Conservation (phyloP, 2,113 vertebrate genomes). For the Bujurquina vittata region DNA sequence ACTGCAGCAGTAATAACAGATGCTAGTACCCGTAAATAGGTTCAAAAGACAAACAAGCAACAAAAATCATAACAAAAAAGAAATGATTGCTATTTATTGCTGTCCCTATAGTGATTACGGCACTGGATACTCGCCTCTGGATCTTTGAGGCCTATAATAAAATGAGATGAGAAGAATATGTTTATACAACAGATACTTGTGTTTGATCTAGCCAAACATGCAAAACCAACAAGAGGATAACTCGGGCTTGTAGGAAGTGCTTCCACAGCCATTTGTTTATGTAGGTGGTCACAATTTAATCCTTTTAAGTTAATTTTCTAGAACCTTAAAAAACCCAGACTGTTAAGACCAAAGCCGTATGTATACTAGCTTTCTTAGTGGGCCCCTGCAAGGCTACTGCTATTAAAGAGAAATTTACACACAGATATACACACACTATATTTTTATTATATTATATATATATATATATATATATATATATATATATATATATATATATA, state of each 20-base stretch:
- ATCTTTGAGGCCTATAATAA: conserved; percentile 1
- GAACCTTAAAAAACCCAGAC: neutral
- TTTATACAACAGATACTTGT: neutral
- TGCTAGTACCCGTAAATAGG: conserved; percentile 6
- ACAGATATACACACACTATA: too few species aligned
- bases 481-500: too few species aligned
- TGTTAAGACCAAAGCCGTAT: neutral
- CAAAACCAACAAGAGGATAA: neutral
- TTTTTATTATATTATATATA: too few species aligned
- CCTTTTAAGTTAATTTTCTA: conserved; percentile 3
- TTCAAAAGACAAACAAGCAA: conserved; percentile 27
- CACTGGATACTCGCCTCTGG: neutral
- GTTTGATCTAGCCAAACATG: conserved; percentile 1
- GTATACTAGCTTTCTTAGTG: neutral
- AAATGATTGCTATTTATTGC: neutral
- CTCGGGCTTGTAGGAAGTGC: neutral
- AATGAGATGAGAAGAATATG: neutral
- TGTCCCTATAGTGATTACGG: neutral
- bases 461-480: too few species aligned
- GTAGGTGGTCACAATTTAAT: neutral
- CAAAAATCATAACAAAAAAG: conserved; percentile 12
- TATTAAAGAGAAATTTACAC: conserved; percentile 10
- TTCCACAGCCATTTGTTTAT: neutral
- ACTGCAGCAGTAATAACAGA: conserved; percentile 16
- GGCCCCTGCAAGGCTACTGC: neutral